Conservation (phyloP, 2,797 vertebrate genomes). For the Takifugu ocellatus region DNA sequence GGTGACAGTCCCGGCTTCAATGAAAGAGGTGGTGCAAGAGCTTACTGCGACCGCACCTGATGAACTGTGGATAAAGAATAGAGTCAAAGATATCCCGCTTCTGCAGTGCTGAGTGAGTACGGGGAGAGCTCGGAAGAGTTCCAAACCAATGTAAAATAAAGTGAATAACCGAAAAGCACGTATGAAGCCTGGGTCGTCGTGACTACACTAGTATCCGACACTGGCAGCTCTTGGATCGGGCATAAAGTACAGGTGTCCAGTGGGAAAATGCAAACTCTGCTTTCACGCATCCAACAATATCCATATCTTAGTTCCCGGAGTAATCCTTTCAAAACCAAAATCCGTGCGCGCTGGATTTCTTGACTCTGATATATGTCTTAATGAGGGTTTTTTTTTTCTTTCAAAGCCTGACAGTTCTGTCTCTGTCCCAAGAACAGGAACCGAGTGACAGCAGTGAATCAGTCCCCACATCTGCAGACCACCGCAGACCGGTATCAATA, state of each 20-base stretch:
- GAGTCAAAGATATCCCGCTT: not conserved
- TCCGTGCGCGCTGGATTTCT: slow-evolving; percentile 2
- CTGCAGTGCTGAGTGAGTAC: not conserved
- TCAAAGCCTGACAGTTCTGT: no score
- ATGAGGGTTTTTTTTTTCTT: no score
- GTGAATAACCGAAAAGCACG: no score
- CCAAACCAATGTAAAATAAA: no score
- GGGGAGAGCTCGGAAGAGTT: not conserved
- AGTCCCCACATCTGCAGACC: not conserved
- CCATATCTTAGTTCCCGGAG: slow-evolving; percentile 19
- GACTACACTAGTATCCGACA: no score
- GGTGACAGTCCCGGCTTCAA: slow-evolving; percentile 33
- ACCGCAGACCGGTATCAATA: slow-evolving; percentile 6
- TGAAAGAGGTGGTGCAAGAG: not conserved
- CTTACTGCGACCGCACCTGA: not conserved
- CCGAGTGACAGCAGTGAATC: no score
- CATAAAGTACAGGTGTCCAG: slow-evolving; percentile 25
- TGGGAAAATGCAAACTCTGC: not conserved
- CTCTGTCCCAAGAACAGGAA: no score
- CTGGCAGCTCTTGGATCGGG: slow-evolving; percentile 3
- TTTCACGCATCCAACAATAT: slow-evolving; percentile 13
- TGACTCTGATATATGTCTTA: no score
- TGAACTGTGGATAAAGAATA: not conserved
- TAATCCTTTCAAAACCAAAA: slow-evolving; percentile 9
- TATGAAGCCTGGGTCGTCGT: no score